Conservation (phyloP, 2,797 vertebrate genomes). For the Acipenser transmontanus region DNA sequence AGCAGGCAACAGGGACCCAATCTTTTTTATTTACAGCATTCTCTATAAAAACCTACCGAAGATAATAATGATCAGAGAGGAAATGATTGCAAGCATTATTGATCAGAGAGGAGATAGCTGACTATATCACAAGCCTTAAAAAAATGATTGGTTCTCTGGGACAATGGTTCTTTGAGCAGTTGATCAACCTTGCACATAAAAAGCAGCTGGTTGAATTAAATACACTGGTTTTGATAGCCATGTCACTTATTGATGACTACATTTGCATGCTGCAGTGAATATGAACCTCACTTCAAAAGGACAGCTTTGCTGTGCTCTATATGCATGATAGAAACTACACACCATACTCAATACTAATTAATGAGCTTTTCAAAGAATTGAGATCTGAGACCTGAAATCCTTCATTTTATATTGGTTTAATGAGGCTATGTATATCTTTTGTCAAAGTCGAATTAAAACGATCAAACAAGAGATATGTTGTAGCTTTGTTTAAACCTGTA, state of each 20-base stretch:
- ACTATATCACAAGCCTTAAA: not conserved
- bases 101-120: slow-evolving; percentile 2
- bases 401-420: too few species aligned
- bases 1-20: not conserved
- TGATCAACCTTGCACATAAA: slow-evolving; percentile 14
- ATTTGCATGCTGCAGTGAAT: not conserved
- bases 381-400: too few species aligned
- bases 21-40: slow-evolving; percentile 5
- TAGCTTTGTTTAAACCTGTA: too few species aligned
- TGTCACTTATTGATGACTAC: slow-evolving; percentile 22
- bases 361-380: too few species aligned
- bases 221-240: slow-evolving; percentile 17
- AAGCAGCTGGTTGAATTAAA: slow-evolving; percentile 24
- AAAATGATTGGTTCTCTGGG: slow-evolving; percentile 19
- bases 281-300: not conserved
- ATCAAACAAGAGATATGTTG: too few species aligned
- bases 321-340: too few species aligned
- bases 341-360: too few species aligned
- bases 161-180: slow-evolving; percentile 20
- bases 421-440: too few species aligned
- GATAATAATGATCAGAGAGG: not conserved
- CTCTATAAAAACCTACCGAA: not conserved
- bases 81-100: slow-evolving; percentile 13
- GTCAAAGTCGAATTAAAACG: too few species aligned
- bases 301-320: not conserved